Evolutionary conservation across 2,888 invertebrate species (phyloP).

Genomic region (Plagodis dolabraria): DNA sequence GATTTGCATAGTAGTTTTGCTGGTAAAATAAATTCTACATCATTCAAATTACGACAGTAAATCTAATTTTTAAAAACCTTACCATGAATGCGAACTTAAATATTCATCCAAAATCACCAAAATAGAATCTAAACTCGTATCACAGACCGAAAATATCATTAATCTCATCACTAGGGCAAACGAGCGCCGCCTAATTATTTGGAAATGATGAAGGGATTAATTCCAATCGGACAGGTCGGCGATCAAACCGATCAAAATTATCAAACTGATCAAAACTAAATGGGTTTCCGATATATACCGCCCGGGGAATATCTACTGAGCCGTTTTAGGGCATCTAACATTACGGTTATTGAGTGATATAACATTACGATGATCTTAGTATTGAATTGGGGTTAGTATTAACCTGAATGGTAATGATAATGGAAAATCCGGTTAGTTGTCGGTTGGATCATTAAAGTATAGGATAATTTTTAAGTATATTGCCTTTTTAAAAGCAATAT

Average conservation of each 20-base stretch:
- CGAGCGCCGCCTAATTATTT: constrained; percentile 17
- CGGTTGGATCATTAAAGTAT: neutral
- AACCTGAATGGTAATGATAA: neutral
- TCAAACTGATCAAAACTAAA: constrained; percentile 20
- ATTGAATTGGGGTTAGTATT: constrained; percentile 1
- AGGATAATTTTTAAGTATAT: too few species aligned
- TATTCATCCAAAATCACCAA: neutral
- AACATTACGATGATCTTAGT: neutral
- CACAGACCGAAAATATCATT: constrained; percentile 13
- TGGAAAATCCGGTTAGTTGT: neutral
- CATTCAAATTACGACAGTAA: too few species aligned
- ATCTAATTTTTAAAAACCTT: too few species aligned
- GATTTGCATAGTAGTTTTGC: too few species aligned
- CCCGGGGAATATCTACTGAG: constrained; percentile 10
- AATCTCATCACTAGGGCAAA: constrained; percentile 7
- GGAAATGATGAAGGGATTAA: constrained; percentile 21
- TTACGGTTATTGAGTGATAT: constrained; percentile 14
- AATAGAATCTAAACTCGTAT: constrained; percentile 3
- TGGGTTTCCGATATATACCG: constrained; percentile 19
- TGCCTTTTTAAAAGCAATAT: too few species aligned
- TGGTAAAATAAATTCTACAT: too few species aligned
- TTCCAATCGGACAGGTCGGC: constrained; percentile 4
- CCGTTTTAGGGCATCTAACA: constrained; percentile 15
- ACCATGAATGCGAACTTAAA: neutral
- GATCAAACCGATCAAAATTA: constrained; percentile 13